phyloP scores from a whole-genome alignment of 2,797 vertebrate species.

The Spea hammondii region DNA sequence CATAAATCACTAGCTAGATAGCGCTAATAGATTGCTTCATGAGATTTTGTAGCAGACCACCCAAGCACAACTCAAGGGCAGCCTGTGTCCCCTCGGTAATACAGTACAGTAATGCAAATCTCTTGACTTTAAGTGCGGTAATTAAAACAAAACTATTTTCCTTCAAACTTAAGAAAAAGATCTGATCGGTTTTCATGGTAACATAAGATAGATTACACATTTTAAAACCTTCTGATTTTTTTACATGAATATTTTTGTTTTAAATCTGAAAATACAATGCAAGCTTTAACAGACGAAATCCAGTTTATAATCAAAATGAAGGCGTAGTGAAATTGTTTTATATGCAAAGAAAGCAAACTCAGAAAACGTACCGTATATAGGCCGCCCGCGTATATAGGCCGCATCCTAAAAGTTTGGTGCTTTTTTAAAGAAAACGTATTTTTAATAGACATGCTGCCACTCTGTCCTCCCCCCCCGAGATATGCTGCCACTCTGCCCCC shows the following conservation, averaged over 20 bases:
- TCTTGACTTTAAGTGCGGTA: conserved; percentile 69
- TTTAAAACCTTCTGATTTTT: background rate
- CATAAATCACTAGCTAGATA: conserved; percentile 87
- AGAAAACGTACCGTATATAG: too few species aligned
- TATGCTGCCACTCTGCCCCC: too few species aligned
- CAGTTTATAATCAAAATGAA: background rate
- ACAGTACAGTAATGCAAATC: conserved; percentile 80
- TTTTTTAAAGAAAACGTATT: too few species aligned
- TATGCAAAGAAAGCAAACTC: too few species aligned
- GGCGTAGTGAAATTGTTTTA: too few species aligned
- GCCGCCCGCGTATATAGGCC: too few species aligned
- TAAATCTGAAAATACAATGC: background rate
- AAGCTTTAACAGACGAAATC: background rate
- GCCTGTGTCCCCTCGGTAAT: conserved; percentile 75
- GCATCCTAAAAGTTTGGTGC: too few species aligned
- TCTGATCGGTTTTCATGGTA: conserved; percentile 4
- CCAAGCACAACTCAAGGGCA: conserved; percentile 74
- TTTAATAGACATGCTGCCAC: too few species aligned
- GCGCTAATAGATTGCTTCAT: conserved; percentile 86
- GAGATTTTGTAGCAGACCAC: conserved; percentile 84
- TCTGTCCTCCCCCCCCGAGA: too few species aligned
- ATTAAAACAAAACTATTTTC: conserved; percentile 49
- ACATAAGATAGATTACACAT: conserved; percentile 9
- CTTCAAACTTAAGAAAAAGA: conserved; percentile 18
- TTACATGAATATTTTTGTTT: background rate